Evolutionary conservation across 2,888 invertebrate genomes (phyloP), one percentile per base, ranked within the genome.

Genomic region (Dendrolimus houi): DNA sequence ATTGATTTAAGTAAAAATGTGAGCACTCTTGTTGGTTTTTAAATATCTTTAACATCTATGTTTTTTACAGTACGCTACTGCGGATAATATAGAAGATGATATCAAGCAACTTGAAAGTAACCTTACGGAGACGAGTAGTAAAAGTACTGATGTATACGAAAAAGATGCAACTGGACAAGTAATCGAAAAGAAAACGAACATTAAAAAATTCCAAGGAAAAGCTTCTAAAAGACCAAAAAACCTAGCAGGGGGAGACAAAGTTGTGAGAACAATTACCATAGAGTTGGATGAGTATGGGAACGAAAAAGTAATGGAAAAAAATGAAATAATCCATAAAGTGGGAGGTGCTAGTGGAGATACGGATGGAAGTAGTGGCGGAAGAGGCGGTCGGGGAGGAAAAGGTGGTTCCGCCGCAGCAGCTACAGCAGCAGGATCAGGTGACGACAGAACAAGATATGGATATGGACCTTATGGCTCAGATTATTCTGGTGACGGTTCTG

Each of bases 221-320:
- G 58, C 54, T 9, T 52, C 47, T 40, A 54, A 47, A 8, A 54
- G 52, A 1, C 58, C 62, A 47, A 60, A 58, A 9, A 60, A 66
- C 40, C 59, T 69, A 12, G 60, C 64, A 1, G 65, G 68, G 6
- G 66, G 70, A 55, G 75, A 77, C 55, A 74, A 71, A 53, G 60
- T 72, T 14, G 64, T 72, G 2, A 69, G 66, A 61, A 77, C 62
- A 0, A 62, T 81, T 3, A 63, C 67, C 0, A 74, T 83, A 1
- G 70, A 68, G 14, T 62, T 63, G 0, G 82, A 85, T 57, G 70
- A 67, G 1, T 12, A 53, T 0, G 87, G 86, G 6, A 65, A 74
- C 10, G 76, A 81, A 64, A 63, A 55, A 0, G 66, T 86, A 8
- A 64, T 62, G n/a, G 85, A 87, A 65, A 71, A 79, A 62, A 85